phyloP scores from a whole-genome alignment of 2,113 vertebrate species.

The Prolemur simus region DNA sequence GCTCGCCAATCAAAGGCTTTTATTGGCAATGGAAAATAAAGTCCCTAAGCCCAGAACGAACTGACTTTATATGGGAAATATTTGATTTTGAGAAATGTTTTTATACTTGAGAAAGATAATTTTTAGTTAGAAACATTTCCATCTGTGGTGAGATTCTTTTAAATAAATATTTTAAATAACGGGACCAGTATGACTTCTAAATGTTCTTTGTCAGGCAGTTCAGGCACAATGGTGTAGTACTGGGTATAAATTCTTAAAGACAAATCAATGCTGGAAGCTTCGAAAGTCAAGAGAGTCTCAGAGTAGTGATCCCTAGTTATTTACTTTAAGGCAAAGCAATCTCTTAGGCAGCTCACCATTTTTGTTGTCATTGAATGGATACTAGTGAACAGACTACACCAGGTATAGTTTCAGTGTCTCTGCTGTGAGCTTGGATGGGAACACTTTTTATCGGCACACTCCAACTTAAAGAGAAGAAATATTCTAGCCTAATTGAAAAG shows the following conservation, averaged over 20 bases:
- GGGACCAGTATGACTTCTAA: not conserved
- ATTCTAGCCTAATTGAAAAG: not conserved
- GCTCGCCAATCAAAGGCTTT: slow-evolving; percentile 54
- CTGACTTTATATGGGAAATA: slow-evolving; percentile 60
- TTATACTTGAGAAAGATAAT: slow-evolving; percentile 78
- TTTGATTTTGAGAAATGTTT: slow-evolving; percentile 64
- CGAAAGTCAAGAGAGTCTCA: not conserved
- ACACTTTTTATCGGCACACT: not conserved
- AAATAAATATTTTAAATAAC: slow-evolving; percentile 60
- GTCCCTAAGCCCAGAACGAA: slow-evolving; percentile 46
- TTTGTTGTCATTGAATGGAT: not conserved
- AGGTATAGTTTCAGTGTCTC: not conserved
- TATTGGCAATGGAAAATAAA: slow-evolving; percentile 45
- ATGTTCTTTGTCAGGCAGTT: not conserved
- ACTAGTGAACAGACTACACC: not conserved
- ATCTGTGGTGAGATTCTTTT: slow-evolving; percentile 81
- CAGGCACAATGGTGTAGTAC: not conserved
- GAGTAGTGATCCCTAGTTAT: not conserved
- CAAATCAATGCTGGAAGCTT: not conserved
- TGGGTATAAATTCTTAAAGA: not conserved
- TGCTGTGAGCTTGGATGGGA: not conserved
- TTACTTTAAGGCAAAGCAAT: not conserved
- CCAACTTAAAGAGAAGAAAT: not conserved
- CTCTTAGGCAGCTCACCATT: not conserved
- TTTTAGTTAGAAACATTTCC: slow-evolving; percentile 83